Evolutionary conservation across 1,140 invertebrate species (phyloP).

Genomic region (Ectropis grisescens): DNA sequence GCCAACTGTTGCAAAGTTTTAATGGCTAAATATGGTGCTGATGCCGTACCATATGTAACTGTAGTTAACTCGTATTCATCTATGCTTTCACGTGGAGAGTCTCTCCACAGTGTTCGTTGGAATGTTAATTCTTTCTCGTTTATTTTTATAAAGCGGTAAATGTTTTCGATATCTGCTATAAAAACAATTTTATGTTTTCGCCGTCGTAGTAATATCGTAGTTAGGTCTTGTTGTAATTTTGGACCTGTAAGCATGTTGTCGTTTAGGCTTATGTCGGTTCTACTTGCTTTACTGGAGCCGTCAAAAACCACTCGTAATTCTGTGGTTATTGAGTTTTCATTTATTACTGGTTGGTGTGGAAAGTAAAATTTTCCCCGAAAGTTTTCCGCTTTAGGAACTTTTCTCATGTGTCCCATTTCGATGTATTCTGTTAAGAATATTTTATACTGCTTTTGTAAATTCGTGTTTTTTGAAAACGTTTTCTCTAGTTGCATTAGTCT

Average conservation of each 20-base stretch:
- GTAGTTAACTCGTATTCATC: slow-evolving; percentile 1
- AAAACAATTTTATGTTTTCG: slow-evolving; percentile 2
- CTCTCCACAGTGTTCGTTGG: slow-evolving; percentile 1
- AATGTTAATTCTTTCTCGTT: not conserved
- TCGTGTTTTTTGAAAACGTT: slow-evolving; percentile 14
- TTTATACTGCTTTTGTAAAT: no score
- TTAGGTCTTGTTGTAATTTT: slow-evolving; percentile 3
- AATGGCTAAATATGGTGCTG: slow-evolving; percentile 1
- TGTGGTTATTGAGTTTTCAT: no score
- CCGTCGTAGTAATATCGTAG: slow-evolving; percentile 1
- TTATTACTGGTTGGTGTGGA: no score
- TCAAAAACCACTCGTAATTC: no score
- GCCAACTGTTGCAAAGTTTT: slow-evolving; percentile 3
- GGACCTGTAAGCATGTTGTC: slow-evolving; percentile 2
- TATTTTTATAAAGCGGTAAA: slow-evolving; percentile 1
- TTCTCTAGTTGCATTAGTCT: slow-evolving; percentile 17
- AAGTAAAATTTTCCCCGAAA: no score
- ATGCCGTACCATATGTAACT: not conserved
- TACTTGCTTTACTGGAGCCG: not conserved
- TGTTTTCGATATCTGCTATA: slow-evolving; percentile 2
- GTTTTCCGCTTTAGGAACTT: no score
- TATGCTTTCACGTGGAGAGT: not conserved
- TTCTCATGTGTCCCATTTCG: slow-evolving; percentile 14
- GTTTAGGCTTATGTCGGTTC: slow-evolving; percentile 2
- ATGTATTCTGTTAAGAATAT: slow-evolving; percentile 18